Evolutionary conservation across 2,797 vertebrate genomes (phyloP), one percentile per base, ranked within the genome.

Genomic region (Dermochelys coriacea): DNA sequence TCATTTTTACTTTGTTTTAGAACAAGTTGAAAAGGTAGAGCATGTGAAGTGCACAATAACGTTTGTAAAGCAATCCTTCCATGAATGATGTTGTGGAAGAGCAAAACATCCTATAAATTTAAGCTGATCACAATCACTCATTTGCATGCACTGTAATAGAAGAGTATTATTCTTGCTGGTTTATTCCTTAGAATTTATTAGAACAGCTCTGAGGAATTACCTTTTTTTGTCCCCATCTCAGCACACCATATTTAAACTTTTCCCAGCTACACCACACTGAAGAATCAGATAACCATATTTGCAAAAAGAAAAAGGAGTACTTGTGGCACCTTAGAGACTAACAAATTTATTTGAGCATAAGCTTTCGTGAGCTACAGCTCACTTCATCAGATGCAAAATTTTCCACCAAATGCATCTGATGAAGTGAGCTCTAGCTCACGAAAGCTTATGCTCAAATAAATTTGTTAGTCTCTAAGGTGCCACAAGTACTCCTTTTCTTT

Each of bases 1-100:
- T 74, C 68, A 41, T 14, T 61, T 61, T n/a, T n/a, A n/a, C 61
- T 64, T n/a, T 64, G 61, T 10, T 64, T 64, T n/a, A 64, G 61
- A 64, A 64, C 34, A n/a, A 64, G 34, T 64, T 64, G 61, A 34
- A 64, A 64, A 64, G 16, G 61, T 64, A 4, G 16, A 64, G 34
- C 8, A 8, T 64, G 80, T 85, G 92, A 87, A 11, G 6, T 34
- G 8, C 3, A 12, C 91, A 51, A 21, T 95, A 64, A n/a, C 61
- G 14, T 86, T 92, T 93, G 16, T 49, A 92, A 79, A 95, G 57
- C 55, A 41, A 45, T 59, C 54, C 86, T 84, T 5, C 11, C 75
- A 80, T n/a, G 34, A 31, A 37, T n/a, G n/a, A 19, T 45, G 37
- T 5, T 25, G 41, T 41, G 41, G 12, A 49, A 25, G 27, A 82